These are phyloP conservation scores for Glaucopsyche alexis DNA, from an alignment of 2,888 invertebrate species.

Conservation along the genomic window DNA sequence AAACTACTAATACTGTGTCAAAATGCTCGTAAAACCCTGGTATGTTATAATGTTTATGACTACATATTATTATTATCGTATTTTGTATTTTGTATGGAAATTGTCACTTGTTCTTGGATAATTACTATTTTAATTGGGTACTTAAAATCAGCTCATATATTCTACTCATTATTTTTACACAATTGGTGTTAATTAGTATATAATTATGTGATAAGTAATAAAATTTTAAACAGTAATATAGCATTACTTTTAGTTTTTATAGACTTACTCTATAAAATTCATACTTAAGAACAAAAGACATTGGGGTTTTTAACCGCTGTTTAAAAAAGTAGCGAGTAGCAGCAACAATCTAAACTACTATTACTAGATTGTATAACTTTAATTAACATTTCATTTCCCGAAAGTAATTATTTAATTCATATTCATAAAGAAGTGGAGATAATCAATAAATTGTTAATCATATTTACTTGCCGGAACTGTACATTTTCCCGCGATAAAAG, in stretches of 20 bases:
- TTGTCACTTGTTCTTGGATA: neutral
- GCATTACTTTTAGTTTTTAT: neutral
- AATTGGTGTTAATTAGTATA: constrained; percentile 4
- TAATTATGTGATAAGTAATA: neutral
- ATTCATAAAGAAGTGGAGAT: too few species aligned
- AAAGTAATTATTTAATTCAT: too few species aligned
- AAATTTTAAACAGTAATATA: neutral
- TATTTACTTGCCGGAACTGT: too few species aligned
- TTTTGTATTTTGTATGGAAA: neutral
- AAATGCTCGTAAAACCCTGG: neutral
- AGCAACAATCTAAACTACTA: too few species aligned
- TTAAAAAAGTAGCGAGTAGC: too few species aligned
- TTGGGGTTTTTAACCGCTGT: too few species aligned
- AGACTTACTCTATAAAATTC: neutral
- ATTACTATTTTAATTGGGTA: constrained; percentile 4
- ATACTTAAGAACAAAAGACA: too few species aligned
- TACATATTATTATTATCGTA: neutral
- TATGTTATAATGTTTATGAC: neutral
- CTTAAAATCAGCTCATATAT: neutral
- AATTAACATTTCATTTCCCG: too few species aligned
- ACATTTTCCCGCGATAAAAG: too few species aligned
- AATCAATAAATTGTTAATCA: too few species aligned
- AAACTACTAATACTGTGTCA: neutral
- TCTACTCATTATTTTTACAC: constrained; percentile 1
- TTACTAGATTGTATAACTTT: too few species aligned